phyloP scores from a whole-genome alignment of 2,888 invertebrate species.

The Lypha dubia region DNA sequence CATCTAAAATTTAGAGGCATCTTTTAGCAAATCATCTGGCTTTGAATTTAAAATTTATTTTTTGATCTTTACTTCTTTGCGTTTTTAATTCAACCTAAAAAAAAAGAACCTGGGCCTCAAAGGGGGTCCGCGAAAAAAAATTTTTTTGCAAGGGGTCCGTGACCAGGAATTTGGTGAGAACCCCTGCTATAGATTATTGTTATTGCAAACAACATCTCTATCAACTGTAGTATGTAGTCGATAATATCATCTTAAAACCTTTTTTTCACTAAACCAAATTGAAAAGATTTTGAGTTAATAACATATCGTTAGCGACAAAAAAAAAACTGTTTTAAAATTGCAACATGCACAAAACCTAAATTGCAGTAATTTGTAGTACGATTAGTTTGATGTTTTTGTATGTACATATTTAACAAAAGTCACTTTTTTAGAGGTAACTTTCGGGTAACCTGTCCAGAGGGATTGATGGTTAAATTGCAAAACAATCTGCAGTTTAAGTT shows the following conservation, averaged over 20 bases:
- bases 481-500: conserved; percentile 49
- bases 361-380: conserved; percentile 5
- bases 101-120: no score
- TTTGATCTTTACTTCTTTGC: no score
- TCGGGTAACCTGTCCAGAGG: conserved; percentile 65
- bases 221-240: neutral
- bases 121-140: no score
- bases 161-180: no score
- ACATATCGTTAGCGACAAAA: neutral
- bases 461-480: conserved; percentile 74
- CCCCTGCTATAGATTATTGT: no score
- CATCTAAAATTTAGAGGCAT: no score
- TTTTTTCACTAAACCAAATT: neutral
- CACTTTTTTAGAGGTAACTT: conserved; percentile 43
- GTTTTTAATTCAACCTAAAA: no score
- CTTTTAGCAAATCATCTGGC: no score
- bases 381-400: conserved; percentile 12
- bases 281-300: conserved; percentile 1
- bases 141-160: no score
- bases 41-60: no score
- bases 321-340: neutral
- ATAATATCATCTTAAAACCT: neutral
- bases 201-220: neutral
- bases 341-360: conserved; percentile 10
- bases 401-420: conserved; percentile 45